Evolutionary conservation across 2,888 invertebrate species (phyloP), one percentile per base, ranked within the genome.

Genomic region (Ecdyonurus torrentis): DNA sequence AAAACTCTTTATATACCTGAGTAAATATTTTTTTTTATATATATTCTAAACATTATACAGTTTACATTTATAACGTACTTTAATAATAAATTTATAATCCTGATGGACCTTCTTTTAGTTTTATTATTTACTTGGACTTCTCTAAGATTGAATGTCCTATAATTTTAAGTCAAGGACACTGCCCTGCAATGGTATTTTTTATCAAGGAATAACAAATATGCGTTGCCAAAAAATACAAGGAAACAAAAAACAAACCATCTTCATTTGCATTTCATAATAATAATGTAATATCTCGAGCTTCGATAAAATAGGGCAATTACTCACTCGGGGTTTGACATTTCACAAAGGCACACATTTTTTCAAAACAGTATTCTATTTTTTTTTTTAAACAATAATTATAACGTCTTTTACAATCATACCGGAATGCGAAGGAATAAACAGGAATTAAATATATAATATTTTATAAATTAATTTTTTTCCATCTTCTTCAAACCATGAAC

Each of bases 1-100:
- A 69, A 66, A 65, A 69, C 68, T 68, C 69, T 66, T 67, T 68
- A 63, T 65, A 63, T 55, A 23, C 61, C 59, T 63, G 59, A 60
- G 59, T 59, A 67, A 68, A 67, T 66, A 69, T 67, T 65, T 67
- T 65, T 67, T 66, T 60, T 61, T 65, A 66, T n/a, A n/a, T n/a
- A 37, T 37, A 15, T 37, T 37, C 37, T 37, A 37, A 37, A 37
- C 37, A 37, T 37, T 37, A 37, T 37, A 37, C 37, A 37, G 37
- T 37, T 5, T 37, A 37, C 37, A 37, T 37, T 37, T 37, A 10
- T 37, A 37, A 37, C 15, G 37, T 37, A 37, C 15, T 37, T 37
- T 37, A 10, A 37, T 37, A 37, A 10, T 37, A 37, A 37, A 37
- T 37, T 37, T 37, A 37, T 37, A 37, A 37, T 37, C 37, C 37